Conservation (phyloP, 2,113 vertebrate genomes). For the Pelecanus crispus region DNA sequence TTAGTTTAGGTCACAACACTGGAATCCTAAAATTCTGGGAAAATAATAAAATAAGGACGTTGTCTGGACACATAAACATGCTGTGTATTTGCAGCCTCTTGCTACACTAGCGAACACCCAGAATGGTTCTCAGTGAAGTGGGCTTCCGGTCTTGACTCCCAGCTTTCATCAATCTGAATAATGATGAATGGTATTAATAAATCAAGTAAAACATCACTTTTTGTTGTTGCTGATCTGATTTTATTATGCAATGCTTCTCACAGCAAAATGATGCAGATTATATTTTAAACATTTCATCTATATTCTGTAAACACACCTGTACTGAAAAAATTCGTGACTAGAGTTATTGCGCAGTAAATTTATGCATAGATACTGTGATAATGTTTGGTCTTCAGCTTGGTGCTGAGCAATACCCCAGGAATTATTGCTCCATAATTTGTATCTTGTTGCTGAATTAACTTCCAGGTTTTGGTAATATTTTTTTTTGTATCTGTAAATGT, state of each 20-base stretch:
- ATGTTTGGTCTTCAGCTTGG: conserved; percentile 3
- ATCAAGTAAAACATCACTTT: not conserved
- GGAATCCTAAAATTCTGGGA: not conserved
- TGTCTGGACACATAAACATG: not conserved
- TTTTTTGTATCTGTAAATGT: conserved; percentile 39
- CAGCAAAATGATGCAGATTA: not conserved
- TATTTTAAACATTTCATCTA: not conserved
- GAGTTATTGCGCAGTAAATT: conserved; percentile 11
- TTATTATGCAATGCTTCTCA: not conserved
- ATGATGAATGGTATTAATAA: not conserved
- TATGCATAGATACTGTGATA: not conserved
- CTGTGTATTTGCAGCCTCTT: not conserved
- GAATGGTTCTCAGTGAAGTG: not conserved
- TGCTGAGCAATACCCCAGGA: not conserved
- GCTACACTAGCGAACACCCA: not conserved
- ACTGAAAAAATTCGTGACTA: not conserved
- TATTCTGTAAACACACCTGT: not conserved
- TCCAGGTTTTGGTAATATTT: conserved; percentile 11
- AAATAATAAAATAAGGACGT: not conserved
- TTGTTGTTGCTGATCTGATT: not conserved
- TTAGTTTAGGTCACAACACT: not conserved
- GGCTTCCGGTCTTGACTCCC: not conserved
- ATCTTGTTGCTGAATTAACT: conserved; percentile 45
- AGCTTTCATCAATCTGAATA: not conserved
- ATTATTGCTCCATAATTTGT: conserved; percentile 27